These are phyloP conservation scores for Lucinisca nassula DNA, from an alignment of 2,888 invertebrate genomes.

Conservation along the genomic window DNA sequence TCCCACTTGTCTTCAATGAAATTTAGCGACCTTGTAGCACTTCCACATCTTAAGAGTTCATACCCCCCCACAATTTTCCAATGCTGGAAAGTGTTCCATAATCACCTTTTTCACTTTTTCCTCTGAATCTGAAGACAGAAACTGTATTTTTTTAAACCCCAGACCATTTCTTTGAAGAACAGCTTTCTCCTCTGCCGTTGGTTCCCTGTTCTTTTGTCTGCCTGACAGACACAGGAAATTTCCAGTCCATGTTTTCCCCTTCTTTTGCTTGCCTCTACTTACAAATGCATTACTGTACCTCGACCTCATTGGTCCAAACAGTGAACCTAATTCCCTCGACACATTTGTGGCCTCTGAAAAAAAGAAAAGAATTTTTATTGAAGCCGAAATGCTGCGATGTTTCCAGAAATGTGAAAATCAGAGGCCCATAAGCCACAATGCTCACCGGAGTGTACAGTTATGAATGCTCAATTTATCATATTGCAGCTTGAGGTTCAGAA, in stretches of 20 bases:
- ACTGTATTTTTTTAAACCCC: slow-evolving; percentile 20
- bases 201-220: background rate
- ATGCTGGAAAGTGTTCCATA: slow-evolving; percentile 7
- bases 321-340: slow-evolving; percentile 21
- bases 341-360: background rate
- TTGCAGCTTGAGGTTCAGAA: too few species aligned
- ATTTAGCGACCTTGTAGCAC: background rate
- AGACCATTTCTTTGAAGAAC: background rate
- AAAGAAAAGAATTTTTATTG: too few species aligned
- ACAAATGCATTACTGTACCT: slow-evolving; percentile 6
- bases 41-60: slow-evolving; percentile 6
- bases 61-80: slow-evolving; percentile 20
- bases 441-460: too few species aligned
- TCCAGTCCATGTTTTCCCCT: slow-evolving; percentile 18
- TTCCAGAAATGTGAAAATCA: too few species aligned
- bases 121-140: slow-evolving; percentile 6
- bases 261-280: background rate
- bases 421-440: too few species aligned
- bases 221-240: slow-evolving; percentile 17
- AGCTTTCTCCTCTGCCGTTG: slow-evolving; percentile 14
- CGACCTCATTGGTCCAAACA: slow-evolving; percentile 38
- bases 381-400: too few species aligned
- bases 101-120: slow-evolving; percentile 2
- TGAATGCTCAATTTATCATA: too few species aligned
- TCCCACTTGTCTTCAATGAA: slow-evolving; percentile 18